These are phyloP conservation scores for Harmothoe impar DNA, from an alignment of 2,888 invertebrate genomes.

Conservation along the genomic window DNA sequence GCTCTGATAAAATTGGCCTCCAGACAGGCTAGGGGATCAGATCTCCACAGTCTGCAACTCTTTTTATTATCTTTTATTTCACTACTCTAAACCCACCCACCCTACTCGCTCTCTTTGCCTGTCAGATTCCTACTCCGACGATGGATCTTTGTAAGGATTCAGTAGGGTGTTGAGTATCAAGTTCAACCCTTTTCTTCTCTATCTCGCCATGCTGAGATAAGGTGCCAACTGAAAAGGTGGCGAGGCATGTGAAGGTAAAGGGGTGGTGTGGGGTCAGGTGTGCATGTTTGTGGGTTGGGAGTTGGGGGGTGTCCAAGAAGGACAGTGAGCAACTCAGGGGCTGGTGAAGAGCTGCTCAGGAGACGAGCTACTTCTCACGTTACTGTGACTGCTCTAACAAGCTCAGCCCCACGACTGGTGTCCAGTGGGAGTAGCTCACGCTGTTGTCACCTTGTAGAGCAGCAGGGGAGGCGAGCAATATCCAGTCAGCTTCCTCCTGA, in stretches of 20 bases:
- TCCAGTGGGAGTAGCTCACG: too few species aligned
- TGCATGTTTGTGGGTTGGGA: neutral
- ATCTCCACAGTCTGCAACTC: neutral
- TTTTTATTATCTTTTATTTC: neutral
- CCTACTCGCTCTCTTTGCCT: too few species aligned
- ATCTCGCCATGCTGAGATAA: neutral
- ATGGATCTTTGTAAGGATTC: neutral
- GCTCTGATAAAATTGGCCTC: neutral
- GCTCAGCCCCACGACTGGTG: neutral
- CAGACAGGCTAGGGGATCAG: neutral
- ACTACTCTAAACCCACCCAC: too few species aligned
- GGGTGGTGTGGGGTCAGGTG: neutral
- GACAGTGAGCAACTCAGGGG: neutral
- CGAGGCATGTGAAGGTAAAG: neutral
- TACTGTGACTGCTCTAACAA: conserved; percentile 20
- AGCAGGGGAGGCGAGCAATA: neutral
- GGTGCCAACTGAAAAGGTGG: neutral
- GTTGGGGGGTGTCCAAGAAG: conserved; percentile 14
- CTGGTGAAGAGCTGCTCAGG: neutral
- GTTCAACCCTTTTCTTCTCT: too few species aligned
- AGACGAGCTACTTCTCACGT: conserved; percentile 33
- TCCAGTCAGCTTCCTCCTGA: neutral
- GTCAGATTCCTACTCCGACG: too few species aligned
- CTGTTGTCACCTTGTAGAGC: too few species aligned
- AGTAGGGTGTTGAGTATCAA: neutral